A percentile compares a stretch with the other conserved stretches of the same genome.
Evolutionary conservation across 2,113 vertebrate genomes (phyloP).

Genomic region (Pica pica): DNA sequence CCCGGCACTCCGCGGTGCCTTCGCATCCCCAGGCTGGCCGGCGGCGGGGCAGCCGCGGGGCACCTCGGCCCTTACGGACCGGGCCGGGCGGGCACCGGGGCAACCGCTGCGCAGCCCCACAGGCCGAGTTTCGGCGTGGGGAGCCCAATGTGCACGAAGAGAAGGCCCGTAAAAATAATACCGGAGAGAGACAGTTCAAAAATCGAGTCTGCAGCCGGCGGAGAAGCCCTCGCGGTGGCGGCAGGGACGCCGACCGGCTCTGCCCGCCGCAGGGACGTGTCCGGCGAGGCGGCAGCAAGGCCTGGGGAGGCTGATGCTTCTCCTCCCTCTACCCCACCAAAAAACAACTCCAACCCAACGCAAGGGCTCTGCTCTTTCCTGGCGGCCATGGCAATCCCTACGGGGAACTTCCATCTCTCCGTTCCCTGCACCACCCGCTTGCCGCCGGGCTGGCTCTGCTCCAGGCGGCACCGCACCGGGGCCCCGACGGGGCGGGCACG

Average conservation of each 20-base stretch:
- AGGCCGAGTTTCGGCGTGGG: neutral
- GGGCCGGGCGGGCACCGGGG: neutral
- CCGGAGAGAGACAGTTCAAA: neutral
- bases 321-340: neutral
- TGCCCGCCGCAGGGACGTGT: neutral
- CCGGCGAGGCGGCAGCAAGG: neutral
- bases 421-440: neutral
- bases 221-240: neutral
- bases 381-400: neutral
- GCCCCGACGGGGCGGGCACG: neutral
- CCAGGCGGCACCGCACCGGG: neutral
- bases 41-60: neutral
- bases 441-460: neutral
- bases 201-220: neutral
- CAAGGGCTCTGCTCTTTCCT: neutral
- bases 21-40: neutral
- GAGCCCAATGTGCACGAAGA: neutral
- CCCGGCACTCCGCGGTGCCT: neutral
- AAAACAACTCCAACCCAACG: neutral
- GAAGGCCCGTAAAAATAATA: neutral
- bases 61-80: neutral
- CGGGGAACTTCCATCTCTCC: neutral
- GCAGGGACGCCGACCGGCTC: neutral
- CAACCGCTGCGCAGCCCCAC: neutral
- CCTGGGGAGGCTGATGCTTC: neutral